A percentile compares a stretch with the other conserved stretches of the same genome.
phyloP scores from a whole-genome alignment of 2,888 invertebrate species.

The Chrysotoxum bicinctum region DNA sequence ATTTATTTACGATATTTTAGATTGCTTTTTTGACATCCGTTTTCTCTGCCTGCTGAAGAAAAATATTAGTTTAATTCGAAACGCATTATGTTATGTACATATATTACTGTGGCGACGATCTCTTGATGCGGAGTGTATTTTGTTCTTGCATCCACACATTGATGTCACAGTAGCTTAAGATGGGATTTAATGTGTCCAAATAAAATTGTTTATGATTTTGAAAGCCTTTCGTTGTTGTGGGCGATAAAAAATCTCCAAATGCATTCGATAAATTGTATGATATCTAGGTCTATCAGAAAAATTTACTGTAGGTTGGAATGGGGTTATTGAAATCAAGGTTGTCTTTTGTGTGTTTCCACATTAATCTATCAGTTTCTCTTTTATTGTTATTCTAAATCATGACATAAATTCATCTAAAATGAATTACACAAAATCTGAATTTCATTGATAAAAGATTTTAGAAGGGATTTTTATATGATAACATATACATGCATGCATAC shows the following conservation, averaged over 20 bases:
- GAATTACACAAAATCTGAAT: no score
- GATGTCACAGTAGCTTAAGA: background rate
- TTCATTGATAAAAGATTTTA: background rate
- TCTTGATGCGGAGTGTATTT: background rate
- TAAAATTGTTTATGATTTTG: background rate
- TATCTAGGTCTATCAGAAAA: background rate
- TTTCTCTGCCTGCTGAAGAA: no score
- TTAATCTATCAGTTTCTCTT: accelerated
- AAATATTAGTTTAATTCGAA: no score
- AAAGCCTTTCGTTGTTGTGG: background rate
- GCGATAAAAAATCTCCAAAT: background rate
- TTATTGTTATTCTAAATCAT: background rate
- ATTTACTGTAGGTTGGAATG: background rate
- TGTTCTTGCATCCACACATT: background rate
- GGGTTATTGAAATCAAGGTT: background rate
- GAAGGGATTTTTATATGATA: background rate
- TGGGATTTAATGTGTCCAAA: background rate
- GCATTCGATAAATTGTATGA: background rate
- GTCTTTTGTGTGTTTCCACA: background rate
- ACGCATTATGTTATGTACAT: no score
- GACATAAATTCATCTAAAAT: no score
- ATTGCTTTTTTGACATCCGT: no score
- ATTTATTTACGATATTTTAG: no score
- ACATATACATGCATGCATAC: no score
- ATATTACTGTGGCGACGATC: no score